Evolutionary conservation across 1,140 invertebrate species (phyloP).

Genomic region (Lepidurus couesii): DNA sequence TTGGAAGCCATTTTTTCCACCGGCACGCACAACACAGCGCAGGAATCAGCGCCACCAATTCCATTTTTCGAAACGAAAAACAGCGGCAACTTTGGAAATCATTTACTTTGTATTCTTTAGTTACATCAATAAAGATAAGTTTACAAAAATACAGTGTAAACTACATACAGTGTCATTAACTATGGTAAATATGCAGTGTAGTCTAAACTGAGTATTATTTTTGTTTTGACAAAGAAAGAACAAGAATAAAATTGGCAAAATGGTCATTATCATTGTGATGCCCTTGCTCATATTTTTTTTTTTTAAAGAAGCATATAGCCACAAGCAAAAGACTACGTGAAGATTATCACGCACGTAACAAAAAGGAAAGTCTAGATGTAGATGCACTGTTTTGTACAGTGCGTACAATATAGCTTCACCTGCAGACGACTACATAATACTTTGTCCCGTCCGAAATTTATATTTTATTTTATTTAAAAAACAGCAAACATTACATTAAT

Average conservation of each 20-base stretch:
- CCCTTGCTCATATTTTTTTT: no score
- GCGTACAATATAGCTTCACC: no score
- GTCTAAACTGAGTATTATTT: neutral
- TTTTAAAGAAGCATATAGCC: neutral
- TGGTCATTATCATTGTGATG: neutral
- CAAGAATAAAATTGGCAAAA: neutral
- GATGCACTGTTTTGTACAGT: neutral
- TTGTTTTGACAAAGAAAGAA: neutral
- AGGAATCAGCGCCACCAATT: neutral
- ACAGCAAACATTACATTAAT: no score
- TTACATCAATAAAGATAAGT: neutral
- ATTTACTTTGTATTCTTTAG: conserved; percentile 12
- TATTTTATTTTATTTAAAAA: no score
- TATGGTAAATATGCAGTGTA: neutral
- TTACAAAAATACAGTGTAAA: neutral
- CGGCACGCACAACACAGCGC: neutral
- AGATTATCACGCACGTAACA: neutral
- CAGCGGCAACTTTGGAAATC: neutral
- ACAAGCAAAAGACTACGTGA: neutral
- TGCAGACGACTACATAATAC: no score
- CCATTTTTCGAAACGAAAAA: neutral
- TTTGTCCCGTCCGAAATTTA: no score
- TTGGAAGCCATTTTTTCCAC: conserved; percentile 31
- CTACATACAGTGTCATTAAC: neutral
- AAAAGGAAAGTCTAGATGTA: neutral